Conservation (phyloP, 2,797 vertebrate genomes). For the Crocidura indochinensis region DNA sequence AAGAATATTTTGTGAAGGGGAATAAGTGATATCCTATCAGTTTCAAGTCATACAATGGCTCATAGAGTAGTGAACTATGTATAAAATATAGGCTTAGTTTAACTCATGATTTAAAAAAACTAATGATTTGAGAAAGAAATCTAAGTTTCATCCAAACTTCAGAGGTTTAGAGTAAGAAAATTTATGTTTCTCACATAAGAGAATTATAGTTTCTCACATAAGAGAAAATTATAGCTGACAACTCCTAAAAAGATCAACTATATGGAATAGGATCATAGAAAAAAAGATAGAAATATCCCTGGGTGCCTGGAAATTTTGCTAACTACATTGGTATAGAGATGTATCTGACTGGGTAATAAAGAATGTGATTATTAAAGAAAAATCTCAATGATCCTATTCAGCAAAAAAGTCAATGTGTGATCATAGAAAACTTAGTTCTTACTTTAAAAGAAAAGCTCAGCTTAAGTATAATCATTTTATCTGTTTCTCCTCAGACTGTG, state of each 20-base stretch:
- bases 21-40: not conserved
- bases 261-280: not conserved
- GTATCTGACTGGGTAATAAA: not conserved
- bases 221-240: not conserved
- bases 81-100: not conserved
- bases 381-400: not conserved
- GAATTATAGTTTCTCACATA: not conserved
- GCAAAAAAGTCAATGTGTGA: not conserved
- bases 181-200: not conserved
- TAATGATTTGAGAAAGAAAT: not conserved
- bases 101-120: not conserved
- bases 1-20: not conserved
- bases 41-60: not conserved
- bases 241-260: not conserved
- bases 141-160: accelerated
- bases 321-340: not conserved
- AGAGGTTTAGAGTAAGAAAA: not conserved
- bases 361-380: not conserved
- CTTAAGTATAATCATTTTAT: not conserved
- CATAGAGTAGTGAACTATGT: not conserved
- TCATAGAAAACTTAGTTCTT: not conserved
- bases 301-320: not conserved
- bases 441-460: not conserved
- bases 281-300: not conserved
- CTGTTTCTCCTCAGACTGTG: not conserved